Base-by-base conservation (phyloP, 2,113 vertebrate genomes). In the Myotis lucifugus region DNA sequence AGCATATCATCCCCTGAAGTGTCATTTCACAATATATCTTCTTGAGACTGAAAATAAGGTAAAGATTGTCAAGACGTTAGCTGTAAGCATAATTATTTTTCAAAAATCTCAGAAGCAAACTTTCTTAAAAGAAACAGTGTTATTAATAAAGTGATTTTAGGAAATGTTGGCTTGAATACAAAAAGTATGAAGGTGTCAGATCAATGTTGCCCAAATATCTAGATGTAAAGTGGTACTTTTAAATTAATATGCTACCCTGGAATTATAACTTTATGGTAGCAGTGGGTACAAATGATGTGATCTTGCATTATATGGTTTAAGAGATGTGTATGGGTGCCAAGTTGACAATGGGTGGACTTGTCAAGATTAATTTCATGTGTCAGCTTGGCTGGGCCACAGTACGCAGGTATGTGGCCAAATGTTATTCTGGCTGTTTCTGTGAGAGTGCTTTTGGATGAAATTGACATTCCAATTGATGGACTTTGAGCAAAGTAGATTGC, bases 111-210 rank as follows among this genome's bases (percentile, higher is more conserved):
- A 87, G 12, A 82, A 34, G 12, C 29, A 85, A 21, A 74, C 21
- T 77, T 83, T 86, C 21, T 54, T 15, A 85, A 85, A 96, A 32
- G 6, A 92, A 14, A 5, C 29, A 59, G 19, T 59, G 8, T 32
- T 76, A 54, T 73, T 37, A 59, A 88, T 66, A 93, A 34, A 84
- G 9, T 91, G 27, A 70, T 95, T 91, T 78, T 52, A 76, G 50
- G 91, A 91, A 81, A 27, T 69, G 3, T 52, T 15, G 48, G 0
- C 21, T 90, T 95, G 85, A 87, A 46, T 85, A 40, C 19, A 88
- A 87, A 54, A n/a, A 6, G 7, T 42, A 67, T 29, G 48, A 85
- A 85, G 18, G 8, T 78, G 1, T 82, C 21, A 12, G 14, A 79
- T 85, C 1, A 73, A 48, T 79, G 14, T 40, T 73, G n/a, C 11